phyloP scores from a whole-genome alignment of 2,888 invertebrate species.

The Brachyptera putata region DNA sequence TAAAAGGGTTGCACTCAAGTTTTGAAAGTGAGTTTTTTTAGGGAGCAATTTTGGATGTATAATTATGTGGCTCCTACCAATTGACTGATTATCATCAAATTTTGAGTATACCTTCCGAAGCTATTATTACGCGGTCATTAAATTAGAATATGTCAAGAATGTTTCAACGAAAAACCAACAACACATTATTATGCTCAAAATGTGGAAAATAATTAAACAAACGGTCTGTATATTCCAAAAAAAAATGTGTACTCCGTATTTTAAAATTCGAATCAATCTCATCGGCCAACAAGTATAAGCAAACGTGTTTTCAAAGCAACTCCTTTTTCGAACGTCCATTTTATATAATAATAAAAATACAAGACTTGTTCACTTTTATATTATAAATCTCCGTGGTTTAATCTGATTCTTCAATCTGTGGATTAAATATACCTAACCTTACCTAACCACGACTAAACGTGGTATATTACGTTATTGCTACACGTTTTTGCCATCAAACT shows the following conservation, averaged over 20 bases:
- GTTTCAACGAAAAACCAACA: too few relatives aligned
- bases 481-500: too few relatives aligned
- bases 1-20: not conserved
- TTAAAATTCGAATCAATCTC: too few relatives aligned
- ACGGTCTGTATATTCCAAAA: too few relatives aligned
- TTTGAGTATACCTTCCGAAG: not conserved
- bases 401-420: not conserved
- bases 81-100: slow-evolving; percentile 7
- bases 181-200: too few relatives aligned
- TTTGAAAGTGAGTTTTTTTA: not conserved
- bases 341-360: not conserved
- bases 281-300: not conserved
- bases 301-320: slow-evolving; percentile 1
- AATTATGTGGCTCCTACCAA: slow-evolving; percentile 5
- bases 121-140: not conserved
- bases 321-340: not conserved
- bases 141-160: too few relatives aligned
- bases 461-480: too few relatives aligned
- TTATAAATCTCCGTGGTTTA: slow-evolving; percentile 9
- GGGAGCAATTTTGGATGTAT: not conserved
- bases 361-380: not conserved
- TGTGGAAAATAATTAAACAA: too few relatives aligned
- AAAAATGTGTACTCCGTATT: too few relatives aligned
- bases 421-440: not conserved
- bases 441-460: not conserved